Evolutionary conservation across 2,113 vertebrate genomes (phyloP).

Genomic region (Bubo blakistoni): DNA sequence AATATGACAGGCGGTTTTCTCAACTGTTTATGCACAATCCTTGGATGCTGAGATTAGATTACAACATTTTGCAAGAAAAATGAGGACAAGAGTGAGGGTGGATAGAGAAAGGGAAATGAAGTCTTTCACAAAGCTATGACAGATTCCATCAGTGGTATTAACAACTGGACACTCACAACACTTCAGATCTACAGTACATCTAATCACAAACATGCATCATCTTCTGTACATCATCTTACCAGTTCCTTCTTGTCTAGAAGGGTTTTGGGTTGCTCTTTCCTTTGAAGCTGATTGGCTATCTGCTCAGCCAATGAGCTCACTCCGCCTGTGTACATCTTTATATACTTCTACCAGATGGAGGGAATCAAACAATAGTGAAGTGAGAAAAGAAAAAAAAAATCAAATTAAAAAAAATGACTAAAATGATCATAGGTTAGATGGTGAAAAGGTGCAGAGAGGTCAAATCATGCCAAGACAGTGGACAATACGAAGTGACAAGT

Average conservation of each 20-base stretch:
- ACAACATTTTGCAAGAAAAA: neutral
- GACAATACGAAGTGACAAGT: constrained; percentile 48
- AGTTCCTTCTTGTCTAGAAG: constrained; percentile 90
- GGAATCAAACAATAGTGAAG: constrained; percentile 57
- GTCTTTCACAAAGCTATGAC: neutral
- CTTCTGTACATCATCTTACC: constrained; percentile 79
- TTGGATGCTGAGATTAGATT: neutral
- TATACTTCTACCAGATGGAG: constrained; percentile 83
- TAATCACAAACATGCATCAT: constrained; percentile 27
- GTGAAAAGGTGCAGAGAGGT: constrained; percentile 58
- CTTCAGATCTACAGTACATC: neutral
- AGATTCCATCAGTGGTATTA: neutral
- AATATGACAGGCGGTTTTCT: neutral
- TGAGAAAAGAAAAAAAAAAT: constrained; percentile 33
- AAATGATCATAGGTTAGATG: constrained; percentile 47
- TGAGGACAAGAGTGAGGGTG: neutral
- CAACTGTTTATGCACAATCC: neutral
- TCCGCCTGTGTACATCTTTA: constrained; percentile 96
- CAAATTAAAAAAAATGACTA: constrained; percentile 21
- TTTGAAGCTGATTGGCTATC: constrained; percentile 95
- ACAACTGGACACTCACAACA: neutral
- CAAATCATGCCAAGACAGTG: constrained; percentile 77
- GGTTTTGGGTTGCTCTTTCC: constrained; percentile 86
- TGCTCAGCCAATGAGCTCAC: constrained; percentile 96
- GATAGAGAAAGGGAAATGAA: neutral